A percentile compares a stretch with the other conserved stretches of the same genome.
These are phyloP conservation scores for Grantiella picta DNA, from an alignment of 2,113 vertebrate species.

Conservation along the genomic window DNA sequence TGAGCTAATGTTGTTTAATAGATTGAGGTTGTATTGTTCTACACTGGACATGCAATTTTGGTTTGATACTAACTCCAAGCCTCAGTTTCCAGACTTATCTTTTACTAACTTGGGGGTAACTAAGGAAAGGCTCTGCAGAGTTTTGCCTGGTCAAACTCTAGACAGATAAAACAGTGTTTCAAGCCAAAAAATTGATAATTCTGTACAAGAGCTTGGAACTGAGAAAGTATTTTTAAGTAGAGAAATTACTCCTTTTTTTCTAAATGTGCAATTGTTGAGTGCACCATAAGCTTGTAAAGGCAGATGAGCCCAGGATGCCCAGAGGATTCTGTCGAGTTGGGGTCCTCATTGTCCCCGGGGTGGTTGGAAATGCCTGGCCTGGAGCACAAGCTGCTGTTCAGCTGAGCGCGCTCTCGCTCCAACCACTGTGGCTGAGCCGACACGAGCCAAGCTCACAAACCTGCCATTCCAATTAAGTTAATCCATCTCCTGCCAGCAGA, in stretches of 20 bases:
- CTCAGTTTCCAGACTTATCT: background rate
- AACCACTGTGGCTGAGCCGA: background rate
- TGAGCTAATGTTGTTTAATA: background rate
- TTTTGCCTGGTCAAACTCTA: background rate
- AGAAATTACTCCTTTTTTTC: background rate
- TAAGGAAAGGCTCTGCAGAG: background rate
- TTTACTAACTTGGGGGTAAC: background rate
- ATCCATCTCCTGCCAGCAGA: background rate
- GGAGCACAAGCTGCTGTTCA: background rate
- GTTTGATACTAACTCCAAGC: background rate
- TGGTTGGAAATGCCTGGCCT: background rate
- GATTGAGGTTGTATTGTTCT: background rate
- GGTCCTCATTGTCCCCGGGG: rapidly evolving
- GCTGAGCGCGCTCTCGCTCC: background rate
- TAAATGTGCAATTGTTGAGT: rapidly evolving
- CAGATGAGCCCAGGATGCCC: background rate
- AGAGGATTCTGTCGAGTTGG: background rate
- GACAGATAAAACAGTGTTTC: background rate
- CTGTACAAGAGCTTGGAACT: background rate
- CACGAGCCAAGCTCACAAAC: background rate
- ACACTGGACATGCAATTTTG: background rate
- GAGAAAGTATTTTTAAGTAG: background rate
- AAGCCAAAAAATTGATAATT: background rate
- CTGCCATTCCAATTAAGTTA: background rate
- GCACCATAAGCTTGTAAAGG: background rate